Conservation (phyloP, 2,113 vertebrate species). For the Gasterosteus nipponicus region DNA sequence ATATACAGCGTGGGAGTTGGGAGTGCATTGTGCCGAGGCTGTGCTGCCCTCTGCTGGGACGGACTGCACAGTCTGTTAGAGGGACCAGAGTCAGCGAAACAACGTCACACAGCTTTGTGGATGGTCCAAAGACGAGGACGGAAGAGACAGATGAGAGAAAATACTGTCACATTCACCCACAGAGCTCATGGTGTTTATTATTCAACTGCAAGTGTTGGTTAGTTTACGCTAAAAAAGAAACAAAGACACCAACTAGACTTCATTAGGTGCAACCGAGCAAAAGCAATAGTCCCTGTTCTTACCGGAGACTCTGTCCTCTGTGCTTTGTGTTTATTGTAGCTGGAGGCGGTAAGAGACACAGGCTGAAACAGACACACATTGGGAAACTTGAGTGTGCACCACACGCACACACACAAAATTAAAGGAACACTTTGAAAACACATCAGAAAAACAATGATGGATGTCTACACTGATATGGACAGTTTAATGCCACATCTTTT, state of each 20-base stretch:
- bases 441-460: no score
- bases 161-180: not conserved
- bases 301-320: conserved; percentile 67
- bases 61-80: not conserved
- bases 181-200: not conserved
- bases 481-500: no score
- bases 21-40: not conserved
- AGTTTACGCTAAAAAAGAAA: not conserved
- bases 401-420: not conserved
- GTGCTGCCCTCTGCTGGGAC: conserved; percentile 44
- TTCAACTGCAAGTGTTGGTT: not conserved
- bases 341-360: conserved; percentile 72
- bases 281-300: conserved; percentile 35
- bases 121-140: not conserved
- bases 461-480: no score
- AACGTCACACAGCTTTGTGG: not conserved
- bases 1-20: not conserved
- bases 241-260: not conserved
- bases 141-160: not conserved
- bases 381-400: not conserved
- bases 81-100: no score
- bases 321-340: conserved; percentile 68
- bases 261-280: not conserved
- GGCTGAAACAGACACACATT: conserved; percentile 67
- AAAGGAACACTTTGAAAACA: no score